phyloP scores from a whole-genome alignment of 1,140 invertebrate genomes.

The Ceratosolen solmsi region DNA sequence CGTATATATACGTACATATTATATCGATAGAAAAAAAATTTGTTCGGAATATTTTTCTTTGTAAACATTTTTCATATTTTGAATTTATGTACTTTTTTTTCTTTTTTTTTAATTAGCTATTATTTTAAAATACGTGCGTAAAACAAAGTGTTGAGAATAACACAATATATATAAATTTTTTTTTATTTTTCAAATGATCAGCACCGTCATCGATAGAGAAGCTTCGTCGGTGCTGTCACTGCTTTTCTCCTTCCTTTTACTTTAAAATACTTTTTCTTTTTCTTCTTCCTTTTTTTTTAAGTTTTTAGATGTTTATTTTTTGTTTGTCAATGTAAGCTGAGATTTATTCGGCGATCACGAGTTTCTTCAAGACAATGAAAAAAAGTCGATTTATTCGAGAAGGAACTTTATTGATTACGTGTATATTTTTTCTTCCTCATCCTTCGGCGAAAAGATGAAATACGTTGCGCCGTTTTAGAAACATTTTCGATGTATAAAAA shows the following conservation, averaged over 20 bases:
- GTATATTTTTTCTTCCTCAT: constrained; percentile 19
- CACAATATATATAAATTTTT: too few species aligned
- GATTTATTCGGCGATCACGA: constrained; percentile 32
- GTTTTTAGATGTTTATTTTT: constrained; percentile 50
- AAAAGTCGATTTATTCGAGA: constrained; percentile 12
- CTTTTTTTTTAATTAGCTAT: constrained; percentile 45
- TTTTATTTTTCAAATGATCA: constrained; percentile 35
- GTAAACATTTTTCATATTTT: not conserved
- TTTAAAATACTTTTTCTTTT: constrained; percentile 13
- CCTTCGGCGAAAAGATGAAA: not conserved
- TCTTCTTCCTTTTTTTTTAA: constrained; percentile 42
- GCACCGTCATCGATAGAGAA: constrained; percentile 38
- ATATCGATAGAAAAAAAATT: not conserved
- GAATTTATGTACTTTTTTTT: constrained; percentile 10
- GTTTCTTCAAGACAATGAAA: not conserved
- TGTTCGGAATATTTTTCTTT: not conserved
- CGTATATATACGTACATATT: constrained; percentile 10
- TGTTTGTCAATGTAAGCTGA: constrained; percentile 41
- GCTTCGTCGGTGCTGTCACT: constrained; percentile 45
- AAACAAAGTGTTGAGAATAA: constrained; percentile 2
- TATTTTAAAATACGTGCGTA: constrained; percentile 23
- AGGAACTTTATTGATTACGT: not conserved
- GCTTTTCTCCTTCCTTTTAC: constrained; percentile 19
- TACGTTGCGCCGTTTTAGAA: constrained; percentile 1
- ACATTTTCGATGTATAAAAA: not conserved